Percentiles rank a stretch among this genome's conserved stretches.
Conservation (phyloP, 2,888 invertebrate species). For the Scrobipalpa atriplicella region DNA sequence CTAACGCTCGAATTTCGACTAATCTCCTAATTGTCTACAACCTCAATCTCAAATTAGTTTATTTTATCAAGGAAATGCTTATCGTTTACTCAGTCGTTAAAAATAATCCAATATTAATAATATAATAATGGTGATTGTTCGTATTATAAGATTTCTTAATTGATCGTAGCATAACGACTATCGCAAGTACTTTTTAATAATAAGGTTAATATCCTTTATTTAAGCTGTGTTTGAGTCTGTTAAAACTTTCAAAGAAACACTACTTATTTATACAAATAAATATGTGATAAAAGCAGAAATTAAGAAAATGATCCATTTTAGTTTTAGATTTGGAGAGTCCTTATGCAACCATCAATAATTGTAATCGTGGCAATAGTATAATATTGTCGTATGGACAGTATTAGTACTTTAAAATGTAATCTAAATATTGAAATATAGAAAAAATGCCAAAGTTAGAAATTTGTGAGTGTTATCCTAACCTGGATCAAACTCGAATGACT, state of each 20-base stretch:
- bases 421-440: neutral
- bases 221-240: too few relatives aligned
- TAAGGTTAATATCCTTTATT: too few relatives aligned
- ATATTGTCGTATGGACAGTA: slow-evolving; percentile 20
- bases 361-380: slow-evolving; percentile 2
- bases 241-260: too few relatives aligned
- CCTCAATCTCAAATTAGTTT: slow-evolving; percentile 43
- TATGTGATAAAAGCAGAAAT: too few relatives aligned
- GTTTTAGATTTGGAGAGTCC: neutral
- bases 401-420: neutral
- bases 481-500: neutral
- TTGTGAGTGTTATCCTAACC: neutral
- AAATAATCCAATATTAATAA: slow-evolving; percentile 29
- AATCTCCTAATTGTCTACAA: slow-evolving; percentile 42
- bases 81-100: slow-evolving; percentile 44
- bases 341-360: neutral
- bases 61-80: slow-evolving; percentile 40
- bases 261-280: too few relatives aligned
- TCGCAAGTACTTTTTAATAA: too few relatives aligned
- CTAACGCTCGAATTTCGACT: slow-evolving; percentile 42
- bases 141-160: slow-evolving; percentile 12
- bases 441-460: slow-evolving; percentile 12
- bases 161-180: neutral
- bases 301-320: neutral
- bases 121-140: slow-evolving; percentile 7